A percentile compares a stretch with the other conserved stretches of the same genome.
Evolutionary conservation across 2,888 invertebrate genomes (phyloP).

Genomic region (Teinopalpus imperialis): DNA sequence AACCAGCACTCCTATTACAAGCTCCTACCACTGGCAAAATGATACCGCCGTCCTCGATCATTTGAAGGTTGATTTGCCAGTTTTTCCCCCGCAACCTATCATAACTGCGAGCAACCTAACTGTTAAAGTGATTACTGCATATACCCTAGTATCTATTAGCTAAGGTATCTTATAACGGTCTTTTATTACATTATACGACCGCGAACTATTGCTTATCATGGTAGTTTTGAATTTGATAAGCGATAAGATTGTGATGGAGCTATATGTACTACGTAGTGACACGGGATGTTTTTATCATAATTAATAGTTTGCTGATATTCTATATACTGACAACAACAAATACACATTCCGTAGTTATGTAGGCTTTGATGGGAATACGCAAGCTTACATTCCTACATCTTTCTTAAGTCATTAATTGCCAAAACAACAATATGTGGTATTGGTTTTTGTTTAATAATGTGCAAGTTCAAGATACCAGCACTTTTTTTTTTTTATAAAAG

Average conservation of each 20-base stretch:
- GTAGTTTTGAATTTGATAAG: constrained; percentile 24
- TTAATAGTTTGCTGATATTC: constrained; percentile 1
- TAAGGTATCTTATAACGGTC: constrained; percentile 61
- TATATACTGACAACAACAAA: neutral
- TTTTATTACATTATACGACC: constrained; percentile 39
- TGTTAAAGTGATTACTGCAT: constrained; percentile 53
- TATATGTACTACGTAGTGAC: constrained; percentile 2
- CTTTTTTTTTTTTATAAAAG: too few species aligned
- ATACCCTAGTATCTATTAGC: constrained; percentile 57
- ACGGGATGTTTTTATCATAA: constrained; percentile 2
- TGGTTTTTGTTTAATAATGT: too few species aligned
- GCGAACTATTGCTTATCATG: constrained; percentile 45
- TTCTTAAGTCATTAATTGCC: too few species aligned
- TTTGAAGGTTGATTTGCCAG: constrained; percentile 14
- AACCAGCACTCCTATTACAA: constrained; percentile 9
- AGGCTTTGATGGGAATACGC: too few species aligned
- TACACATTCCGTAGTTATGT: too few species aligned
- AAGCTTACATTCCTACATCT: too few species aligned
- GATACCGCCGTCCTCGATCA: constrained; percentile 15
- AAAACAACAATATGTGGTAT: too few species aligned
- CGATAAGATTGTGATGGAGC: constrained; percentile 17
- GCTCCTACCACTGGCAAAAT: constrained; percentile 15
- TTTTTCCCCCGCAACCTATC: constrained; percentile 17
- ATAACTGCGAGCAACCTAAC: constrained; percentile 56
- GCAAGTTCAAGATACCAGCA: too few species aligned